A percentile compares a stretch with the other conserved stretches of the same genome.
Conservation (phyloP, 2,113 vertebrate genomes). For the Picathartes gymnocephalus region DNA sequence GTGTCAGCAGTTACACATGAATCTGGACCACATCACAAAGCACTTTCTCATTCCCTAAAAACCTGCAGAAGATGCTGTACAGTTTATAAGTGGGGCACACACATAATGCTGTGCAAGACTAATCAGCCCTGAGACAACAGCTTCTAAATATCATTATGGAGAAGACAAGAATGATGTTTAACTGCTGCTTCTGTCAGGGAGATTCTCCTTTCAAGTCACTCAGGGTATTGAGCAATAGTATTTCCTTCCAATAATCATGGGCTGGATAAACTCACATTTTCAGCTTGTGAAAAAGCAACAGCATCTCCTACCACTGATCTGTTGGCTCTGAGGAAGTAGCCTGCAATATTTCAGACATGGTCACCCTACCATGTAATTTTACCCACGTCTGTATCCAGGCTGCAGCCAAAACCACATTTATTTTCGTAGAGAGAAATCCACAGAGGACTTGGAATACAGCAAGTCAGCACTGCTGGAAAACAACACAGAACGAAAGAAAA, state of each 20-base stretch:
- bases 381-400: background rate
- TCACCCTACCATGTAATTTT: background rate
- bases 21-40: background rate
- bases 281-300: background rate
- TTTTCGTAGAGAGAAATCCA: background rate
- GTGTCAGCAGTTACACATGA: background rate
- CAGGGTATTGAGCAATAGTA: background rate
- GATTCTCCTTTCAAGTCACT: background rate
- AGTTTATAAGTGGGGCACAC: background rate
- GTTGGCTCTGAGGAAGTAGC: background rate
- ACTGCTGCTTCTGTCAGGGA: background rate
- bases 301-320: background rate
- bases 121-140: background rate
- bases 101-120: background rate
- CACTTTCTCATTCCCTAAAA: background rate
- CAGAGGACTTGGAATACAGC: background rate
- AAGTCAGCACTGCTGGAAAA: background rate
- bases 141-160: background rate
- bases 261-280: background rate
- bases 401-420: background rate
- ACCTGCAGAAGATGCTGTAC: background rate
- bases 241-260: background rate
- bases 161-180: background rate
- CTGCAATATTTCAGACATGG: background rate
- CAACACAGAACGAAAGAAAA: background rate